phyloP scores from a whole-genome alignment of 2,888 invertebrate genomes.

The Orthonevra nobilis region DNA sequence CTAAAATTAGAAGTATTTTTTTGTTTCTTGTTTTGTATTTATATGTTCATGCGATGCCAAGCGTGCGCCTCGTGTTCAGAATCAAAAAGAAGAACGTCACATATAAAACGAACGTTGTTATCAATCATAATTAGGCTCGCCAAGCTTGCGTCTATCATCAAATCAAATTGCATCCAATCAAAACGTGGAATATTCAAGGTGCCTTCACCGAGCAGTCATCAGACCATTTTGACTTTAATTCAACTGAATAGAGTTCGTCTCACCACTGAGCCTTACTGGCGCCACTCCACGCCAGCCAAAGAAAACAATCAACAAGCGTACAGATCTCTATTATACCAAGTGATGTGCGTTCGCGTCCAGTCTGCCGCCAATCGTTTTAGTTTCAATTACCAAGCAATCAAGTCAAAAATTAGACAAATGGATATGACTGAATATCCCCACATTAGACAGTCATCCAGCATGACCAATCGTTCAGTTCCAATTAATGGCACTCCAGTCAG shows the following conservation, averaged over 20 bases:
- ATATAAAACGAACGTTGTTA: slow-evolving; percentile 14
- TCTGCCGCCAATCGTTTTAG: slow-evolving; percentile 6
- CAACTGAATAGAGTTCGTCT: slow-evolving; percentile 1
- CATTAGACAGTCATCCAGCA: not conserved
- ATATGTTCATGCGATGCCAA: no score
- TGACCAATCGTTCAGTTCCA: slow-evolving; percentile 7
- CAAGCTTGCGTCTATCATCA: slow-evolving; percentile 15
- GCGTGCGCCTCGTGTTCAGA: not conserved
- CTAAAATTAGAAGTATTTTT: no score
- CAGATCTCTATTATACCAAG: slow-evolving; percentile 9
- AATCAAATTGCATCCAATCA: slow-evolving; percentile 51
- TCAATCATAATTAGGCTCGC: slow-evolving; percentile 39
- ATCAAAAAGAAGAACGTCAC: slow-evolving; percentile 3
- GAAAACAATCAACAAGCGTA: not conserved
- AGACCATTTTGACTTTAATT: slow-evolving; percentile 13
- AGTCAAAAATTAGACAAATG: not conserved
- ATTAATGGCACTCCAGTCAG: not conserved
- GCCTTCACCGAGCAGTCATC: slow-evolving; percentile 22
- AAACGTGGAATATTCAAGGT: slow-evolving; percentile 33
- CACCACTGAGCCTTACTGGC: slow-evolving; percentile 31
- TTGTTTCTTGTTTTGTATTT: no score
- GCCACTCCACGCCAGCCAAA: not conserved
- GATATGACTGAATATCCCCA: not conserved
- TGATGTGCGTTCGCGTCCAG: slow-evolving; percentile 14
- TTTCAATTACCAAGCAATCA: slow-evolving; percentile 20